Conservation (phyloP, 2,113 vertebrate genomes). For the Pelodiscus sinensis region DNA sequence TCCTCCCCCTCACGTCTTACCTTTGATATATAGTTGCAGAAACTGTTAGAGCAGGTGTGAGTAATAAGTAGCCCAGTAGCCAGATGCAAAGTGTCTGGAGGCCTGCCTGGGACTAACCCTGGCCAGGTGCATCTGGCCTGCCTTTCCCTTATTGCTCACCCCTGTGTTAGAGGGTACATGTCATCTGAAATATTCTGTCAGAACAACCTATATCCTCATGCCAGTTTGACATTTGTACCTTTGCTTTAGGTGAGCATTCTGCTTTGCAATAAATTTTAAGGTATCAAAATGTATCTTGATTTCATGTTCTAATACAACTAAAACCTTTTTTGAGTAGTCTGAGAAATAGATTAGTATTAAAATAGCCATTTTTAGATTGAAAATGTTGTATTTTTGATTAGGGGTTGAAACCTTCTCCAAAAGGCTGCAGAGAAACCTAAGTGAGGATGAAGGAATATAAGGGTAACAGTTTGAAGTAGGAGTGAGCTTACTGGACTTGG, state of each 20-base stretch:
- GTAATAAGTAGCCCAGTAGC: too few relatives aligned
- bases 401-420: background rate
- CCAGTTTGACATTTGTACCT: rapidly evolving
- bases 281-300: background rate
- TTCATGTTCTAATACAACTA: rapidly evolving
- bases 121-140: too few relatives aligned
- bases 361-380: background rate
- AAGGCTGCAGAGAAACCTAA: background rate
- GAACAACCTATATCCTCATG: rapidly evolving
- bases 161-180: too few relatives aligned
- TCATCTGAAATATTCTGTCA: background rate
- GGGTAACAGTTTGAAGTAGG: rapidly evolving
- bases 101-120: too few relatives aligned
- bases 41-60: background rate
- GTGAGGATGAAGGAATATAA: background rate
- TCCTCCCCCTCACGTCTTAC: too few relatives aligned
- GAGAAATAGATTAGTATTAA: background rate
- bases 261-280: background rate
- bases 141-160: too few relatives aligned
- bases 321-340: background rate
- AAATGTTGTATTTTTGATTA: background rate
- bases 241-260: background rate
- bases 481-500: background rate
- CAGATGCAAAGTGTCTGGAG: too few relatives aligned
- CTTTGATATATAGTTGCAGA: too few relatives aligned